These are phyloP conservation scores for Dermolepida albohirtum DNA, from an alignment of 2,888 invertebrate species.

Conservation along the genomic window DNA sequence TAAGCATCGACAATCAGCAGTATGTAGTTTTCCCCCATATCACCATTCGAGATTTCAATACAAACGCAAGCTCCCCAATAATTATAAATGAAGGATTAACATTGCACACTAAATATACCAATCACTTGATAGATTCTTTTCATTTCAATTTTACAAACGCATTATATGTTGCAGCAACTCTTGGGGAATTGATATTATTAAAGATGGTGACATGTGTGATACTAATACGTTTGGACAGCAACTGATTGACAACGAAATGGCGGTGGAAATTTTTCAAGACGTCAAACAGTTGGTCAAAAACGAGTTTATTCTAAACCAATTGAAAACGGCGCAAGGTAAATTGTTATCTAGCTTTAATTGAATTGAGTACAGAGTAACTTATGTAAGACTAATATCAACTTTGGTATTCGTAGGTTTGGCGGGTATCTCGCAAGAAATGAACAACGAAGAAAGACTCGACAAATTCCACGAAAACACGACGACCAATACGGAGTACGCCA, in stretches of 20 bases:
- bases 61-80: too few species aligned
- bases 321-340: constrained; percentile 41
- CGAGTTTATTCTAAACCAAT: constrained; percentile 24
- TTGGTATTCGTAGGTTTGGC: constrained; percentile 16
- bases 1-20: too few species aligned
- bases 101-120: too few species aligned
- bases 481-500: constrained; percentile 8
- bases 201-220: neutral
- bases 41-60: too few species aligned
- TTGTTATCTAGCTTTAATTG: neutral
- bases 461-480: constrained; percentile 12
- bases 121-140: too few species aligned
- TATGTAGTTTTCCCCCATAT: too few species aligned
- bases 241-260: constrained; percentile 19
- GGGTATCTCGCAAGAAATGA: constrained; percentile 31
- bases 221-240: constrained; percentile 22
- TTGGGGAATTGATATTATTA: constrained; percentile 30
- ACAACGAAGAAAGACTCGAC: constrained; percentile 32
- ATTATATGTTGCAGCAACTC: constrained; percentile 8
- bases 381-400: too few species aligned
- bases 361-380: too few species aligned
- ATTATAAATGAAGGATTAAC: too few species aligned
- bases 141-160: too few species aligned
- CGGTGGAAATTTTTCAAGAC: constrained; percentile 36
- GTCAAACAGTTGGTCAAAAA: neutral